Evolutionary conservation across 2,797 vertebrate species (phyloP).

Genomic region (Choloepus didactylus): DNA sequence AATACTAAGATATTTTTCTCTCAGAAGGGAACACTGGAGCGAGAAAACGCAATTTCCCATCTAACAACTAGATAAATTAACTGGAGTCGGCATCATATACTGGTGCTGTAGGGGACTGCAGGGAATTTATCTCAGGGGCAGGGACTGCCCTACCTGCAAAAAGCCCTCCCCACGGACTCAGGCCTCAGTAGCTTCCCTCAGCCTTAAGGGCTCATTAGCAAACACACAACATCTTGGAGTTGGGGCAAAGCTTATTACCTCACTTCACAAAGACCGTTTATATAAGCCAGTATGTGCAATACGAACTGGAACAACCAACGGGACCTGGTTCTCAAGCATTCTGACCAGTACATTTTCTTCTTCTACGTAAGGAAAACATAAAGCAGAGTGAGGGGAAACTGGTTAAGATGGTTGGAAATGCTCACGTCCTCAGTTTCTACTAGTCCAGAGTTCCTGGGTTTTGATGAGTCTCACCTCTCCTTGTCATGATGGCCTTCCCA

Average conservation of each 20-base stretch:
- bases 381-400: background rate
- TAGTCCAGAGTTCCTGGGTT: background rate
- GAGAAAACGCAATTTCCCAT: background rate
- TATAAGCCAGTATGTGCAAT: background rate
- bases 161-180: background rate
- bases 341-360: background rate
- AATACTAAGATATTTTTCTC: slow-evolving; percentile 62
- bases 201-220: background rate
- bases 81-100: background rate
- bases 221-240: too few relatives aligned
- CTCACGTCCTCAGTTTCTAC: background rate
- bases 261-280: background rate
- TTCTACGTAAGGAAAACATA: background rate
- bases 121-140: too few relatives aligned
- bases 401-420: background rate
- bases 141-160: fast-evolving
- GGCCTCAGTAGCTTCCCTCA: background rate
- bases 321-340: background rate
- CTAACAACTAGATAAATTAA: background rate
- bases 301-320: background rate
- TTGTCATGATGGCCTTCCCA: background rate
- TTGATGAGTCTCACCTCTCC: background rate
- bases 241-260: background rate
- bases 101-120: background rate
- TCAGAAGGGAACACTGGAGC: background rate